These are phyloP conservation scores for Plagodis pulveraria DNA, from an alignment of 2,888 invertebrate species.

Conservation along the genomic window DNA sequence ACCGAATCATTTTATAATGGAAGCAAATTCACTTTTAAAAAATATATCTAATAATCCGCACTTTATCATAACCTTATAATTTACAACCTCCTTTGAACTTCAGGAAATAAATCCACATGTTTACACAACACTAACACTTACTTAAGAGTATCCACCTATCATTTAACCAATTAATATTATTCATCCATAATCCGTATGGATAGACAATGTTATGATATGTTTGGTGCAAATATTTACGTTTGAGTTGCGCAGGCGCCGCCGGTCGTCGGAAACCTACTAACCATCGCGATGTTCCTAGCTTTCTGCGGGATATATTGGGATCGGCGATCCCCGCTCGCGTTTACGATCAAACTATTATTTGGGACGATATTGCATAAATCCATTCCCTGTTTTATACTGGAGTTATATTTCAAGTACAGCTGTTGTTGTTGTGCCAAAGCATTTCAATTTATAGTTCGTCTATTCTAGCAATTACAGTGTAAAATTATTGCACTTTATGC, in stretches of 20 bases:
- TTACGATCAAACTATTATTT: slow-evolving; percentile 56
- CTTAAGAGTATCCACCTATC: slow-evolving; percentile 14
- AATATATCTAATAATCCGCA: slow-evolving; percentile 5
- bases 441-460: too few relatives aligned
- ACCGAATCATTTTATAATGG: too few relatives aligned
- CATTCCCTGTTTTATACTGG: slow-evolving; percentile 42
- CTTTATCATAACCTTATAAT: slow-evolving; percentile 5
- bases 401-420: not conserved
- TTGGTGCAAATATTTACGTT: slow-evolving; percentile 26
- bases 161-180: slow-evolving; percentile 26
- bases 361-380: slow-evolving; percentile 43
- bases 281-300: slow-evolving; percentile 6
- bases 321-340: slow-evolving; percentile 30
- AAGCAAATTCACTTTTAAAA: too few relatives aligned
- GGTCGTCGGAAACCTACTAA: slow-evolving; percentile 15
- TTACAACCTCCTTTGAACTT: slow-evolving; percentile 13
- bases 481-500: too few relatives aligned
- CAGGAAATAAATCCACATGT: slow-evolving; percentile 14
- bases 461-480: too few relatives aligned
- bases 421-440: too few relatives aligned
- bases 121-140: slow-evolving; percentile 22
- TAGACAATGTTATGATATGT: slow-evolving; percentile 28
- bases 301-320: slow-evolving; percentile 46
- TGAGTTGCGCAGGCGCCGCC: slow-evolving; percentile 25
- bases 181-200: slow-evolving; percentile 65